Evolutionary conservation across 2,888 invertebrate species (phyloP), one percentile per base, ranked within the genome.

Genomic region (Pycnomerus fuliginosus): DNA sequence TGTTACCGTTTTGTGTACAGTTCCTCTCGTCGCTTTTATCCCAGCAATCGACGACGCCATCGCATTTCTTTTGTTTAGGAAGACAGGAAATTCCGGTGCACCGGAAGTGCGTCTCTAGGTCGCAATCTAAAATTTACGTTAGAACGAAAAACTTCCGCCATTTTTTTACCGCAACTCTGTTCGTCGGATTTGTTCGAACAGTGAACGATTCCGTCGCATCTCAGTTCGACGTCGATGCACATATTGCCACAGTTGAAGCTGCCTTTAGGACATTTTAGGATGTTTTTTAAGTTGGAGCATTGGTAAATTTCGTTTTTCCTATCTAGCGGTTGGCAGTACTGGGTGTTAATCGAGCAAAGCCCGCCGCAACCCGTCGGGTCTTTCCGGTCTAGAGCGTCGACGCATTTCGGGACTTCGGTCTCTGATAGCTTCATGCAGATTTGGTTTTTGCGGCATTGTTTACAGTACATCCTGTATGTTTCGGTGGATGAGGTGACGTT

Each of bases 151-250:
- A n/a, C n/a, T n/a, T n/a, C n/a, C n/a, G n/a, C n/a, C n/a, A n/a
- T n/a, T n/a, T n/a, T 33, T 75, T 75, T 74, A 87, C 87, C 80
- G 65, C 87, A 88, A 64, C 83, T 76, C 61, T 76, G 75, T 74
- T 88, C 87, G 68, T 88, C 87, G 11, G 83, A 82, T 64, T 80
- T 78, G 65, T 87, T 85, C 56, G 82, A 83, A 69, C 88, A 88
- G 64, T 88, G 82, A 60, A 85, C 77, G 39, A 79, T 74, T 8
- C 87, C 87, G 64, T 88, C 84, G 68, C 88, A 88, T 17, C 80
- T 77, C 43, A 82, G 80, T 16, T 72, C 74, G 22, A 73, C 68
- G 1, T 80, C 75, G 31, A 87, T 82, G 62, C 87, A 88, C 43
- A 84, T 75, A 11, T 86, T 84, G n/a, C 78, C 79, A 64, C 88